phyloP scores from a whole-genome alignment of 2,113 vertebrate genomes.

The Nettapus auritus region DNA sequence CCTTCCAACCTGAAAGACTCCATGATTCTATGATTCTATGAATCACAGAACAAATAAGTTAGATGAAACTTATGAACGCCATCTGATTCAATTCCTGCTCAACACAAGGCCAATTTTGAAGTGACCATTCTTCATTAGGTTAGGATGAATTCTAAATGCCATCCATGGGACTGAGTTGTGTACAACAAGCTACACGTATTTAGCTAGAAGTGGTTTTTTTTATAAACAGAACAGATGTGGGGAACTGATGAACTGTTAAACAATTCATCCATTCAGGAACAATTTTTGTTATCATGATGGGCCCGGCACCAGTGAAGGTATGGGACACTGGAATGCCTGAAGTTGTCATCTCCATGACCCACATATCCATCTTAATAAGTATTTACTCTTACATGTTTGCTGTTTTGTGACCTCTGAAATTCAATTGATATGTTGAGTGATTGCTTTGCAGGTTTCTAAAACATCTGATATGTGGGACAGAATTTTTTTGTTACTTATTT shows the following conservation, averaged over 20 bases:
- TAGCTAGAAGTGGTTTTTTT: not conserved
- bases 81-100: not conserved
- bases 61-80: not conserved
- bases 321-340: not conserved
- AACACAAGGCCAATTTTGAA: not conserved
- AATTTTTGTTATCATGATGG: not conserved
- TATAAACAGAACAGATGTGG: not conserved
- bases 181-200: not conserved
- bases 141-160: not conserved
- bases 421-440: not conserved
- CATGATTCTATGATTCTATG: too few relatives aligned
- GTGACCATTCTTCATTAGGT: not conserved
- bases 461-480: not conserved
- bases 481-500: not conserved
- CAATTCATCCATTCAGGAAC: not conserved
- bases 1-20: too few relatives aligned
- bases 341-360: not conserved
- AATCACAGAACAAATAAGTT: not conserved
- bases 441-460: not conserved
- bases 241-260: not conserved
- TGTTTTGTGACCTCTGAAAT: not conserved
- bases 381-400: fast-evolving
- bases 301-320: not conserved
- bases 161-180: not conserved
- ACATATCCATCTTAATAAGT: not conserved